A percentile compares a stretch with the other conserved stretches of the same genome.
These are phyloP conservation scores for Todiramphus saurophagus DNA, from an alignment of 2,113 vertebrate genomes.

Conservation along the genomic window DNA sequence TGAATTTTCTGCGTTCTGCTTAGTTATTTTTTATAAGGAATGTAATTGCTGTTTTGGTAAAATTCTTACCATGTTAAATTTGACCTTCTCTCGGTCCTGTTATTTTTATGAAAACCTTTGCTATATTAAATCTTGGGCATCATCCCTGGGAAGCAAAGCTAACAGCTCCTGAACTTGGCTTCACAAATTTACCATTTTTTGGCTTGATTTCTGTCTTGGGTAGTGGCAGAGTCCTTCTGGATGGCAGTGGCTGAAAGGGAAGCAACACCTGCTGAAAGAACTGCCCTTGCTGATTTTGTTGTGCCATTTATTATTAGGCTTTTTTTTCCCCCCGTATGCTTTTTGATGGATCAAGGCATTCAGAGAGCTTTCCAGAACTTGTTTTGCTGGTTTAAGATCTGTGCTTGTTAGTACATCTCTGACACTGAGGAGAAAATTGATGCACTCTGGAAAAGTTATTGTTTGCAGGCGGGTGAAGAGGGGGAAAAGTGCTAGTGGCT, in stretches of 20 bases:
- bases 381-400: neutral
- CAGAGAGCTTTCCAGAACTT: neutral
- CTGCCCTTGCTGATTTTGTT: neutral
- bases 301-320: neutral
- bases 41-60: constrained; percentile 60
- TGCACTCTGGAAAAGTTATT: neutral
- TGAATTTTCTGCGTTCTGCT: constrained; percentile 56
- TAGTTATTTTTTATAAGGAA: constrained; percentile 56
- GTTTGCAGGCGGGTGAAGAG: neutral
- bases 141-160: neutral
- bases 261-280: neutral
- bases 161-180: neutral
- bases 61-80: constrained; percentile 50
- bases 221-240: neutral
- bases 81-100: constrained; percentile 8
- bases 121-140: neutral
- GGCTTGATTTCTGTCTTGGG: neutral
- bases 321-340: neutral
- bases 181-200: neutral
- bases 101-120: neutral
- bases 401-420: neutral
- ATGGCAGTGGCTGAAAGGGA: neutral
- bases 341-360: neutral
- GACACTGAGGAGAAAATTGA: neutral
- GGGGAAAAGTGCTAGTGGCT: neutral